These are phyloP conservation scores for Orientallactaga sibirica DNA, from an alignment of 2,797 vertebrate species.

Conservation along the genomic window DNA sequence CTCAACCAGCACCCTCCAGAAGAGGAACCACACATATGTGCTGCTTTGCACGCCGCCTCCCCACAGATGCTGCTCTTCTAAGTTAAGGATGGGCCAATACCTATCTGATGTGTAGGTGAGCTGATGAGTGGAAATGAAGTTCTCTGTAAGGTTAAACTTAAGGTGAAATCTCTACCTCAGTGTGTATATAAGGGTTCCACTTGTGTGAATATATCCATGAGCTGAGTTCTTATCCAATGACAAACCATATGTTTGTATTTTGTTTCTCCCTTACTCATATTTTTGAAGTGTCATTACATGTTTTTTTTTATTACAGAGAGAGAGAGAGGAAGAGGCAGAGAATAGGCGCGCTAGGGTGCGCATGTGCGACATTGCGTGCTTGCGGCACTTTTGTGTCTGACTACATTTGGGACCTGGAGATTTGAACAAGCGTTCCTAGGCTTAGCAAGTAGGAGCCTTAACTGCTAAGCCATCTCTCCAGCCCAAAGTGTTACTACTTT, in stretches of 20 bases:
- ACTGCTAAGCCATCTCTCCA: too few relatives aligned
- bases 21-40: background rate
- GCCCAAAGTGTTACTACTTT: background rate
- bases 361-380: too few relatives aligned
- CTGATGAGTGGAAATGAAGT: constrained; percentile 7
- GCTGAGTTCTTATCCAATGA: background rate
- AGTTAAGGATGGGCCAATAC: background rate
- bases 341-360: too few relatives aligned
- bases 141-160: constrained; percentile 41
- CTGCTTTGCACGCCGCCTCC: background rate
- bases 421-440: too few relatives aligned
- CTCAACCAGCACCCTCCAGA: background rate
- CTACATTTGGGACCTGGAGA: too few relatives aligned
- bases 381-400: too few relatives aligned
- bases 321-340: too few relatives aligned
- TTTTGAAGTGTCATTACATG: background rate
- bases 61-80: background rate
- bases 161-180: background rate
- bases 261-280: background rate
- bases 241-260: background rate
- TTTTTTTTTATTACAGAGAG: too few relatives aligned
- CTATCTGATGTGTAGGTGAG: background rate
- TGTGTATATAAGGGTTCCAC: background rate
- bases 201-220: background rate
- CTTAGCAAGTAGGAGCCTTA: too few relatives aligned